Evolutionary conservation across 2,888 invertebrate species (phyloP).

Genomic region (Apamea epomidion): DNA sequence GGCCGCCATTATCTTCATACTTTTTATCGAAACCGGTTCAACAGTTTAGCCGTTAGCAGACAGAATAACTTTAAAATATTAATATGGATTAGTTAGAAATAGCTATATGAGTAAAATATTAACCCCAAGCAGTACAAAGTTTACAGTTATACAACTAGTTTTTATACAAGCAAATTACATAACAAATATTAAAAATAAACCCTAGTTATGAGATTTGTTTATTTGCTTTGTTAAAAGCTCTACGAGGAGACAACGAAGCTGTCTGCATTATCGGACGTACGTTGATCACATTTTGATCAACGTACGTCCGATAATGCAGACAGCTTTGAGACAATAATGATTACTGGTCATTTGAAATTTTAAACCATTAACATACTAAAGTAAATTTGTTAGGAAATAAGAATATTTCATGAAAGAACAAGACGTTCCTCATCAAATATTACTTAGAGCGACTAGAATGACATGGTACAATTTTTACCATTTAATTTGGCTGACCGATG

Average conservation of each 20-base stretch:
- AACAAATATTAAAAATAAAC: background rate
- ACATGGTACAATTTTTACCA: background rate
- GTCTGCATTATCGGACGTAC: too few relatives aligned
- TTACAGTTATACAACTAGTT: background rate
- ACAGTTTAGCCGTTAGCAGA: background rate
- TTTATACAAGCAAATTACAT: slow-evolving; percentile 1
- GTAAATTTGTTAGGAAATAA: background rate
- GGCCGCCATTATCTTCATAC: background rate
- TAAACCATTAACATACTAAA: background rate
- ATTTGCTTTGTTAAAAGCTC: background rate
- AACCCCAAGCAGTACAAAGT: background rate
- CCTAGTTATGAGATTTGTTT: too few relatives aligned
- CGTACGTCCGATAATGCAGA: too few relatives aligned
- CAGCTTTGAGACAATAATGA: background rate
- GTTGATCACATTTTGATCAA: too few relatives aligned
- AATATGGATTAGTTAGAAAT: slow-evolving; percentile 12
- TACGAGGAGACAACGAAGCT: background rate
- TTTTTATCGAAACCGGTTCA: background rate
- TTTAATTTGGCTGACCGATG: background rate
- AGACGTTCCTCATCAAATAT: background rate
- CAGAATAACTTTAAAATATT: background rate
- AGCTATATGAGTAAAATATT: slow-evolving; percentile 17
- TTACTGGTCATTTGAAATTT: background rate
- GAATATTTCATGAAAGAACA: background rate
- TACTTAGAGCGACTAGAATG: background rate